phyloP scores from a whole-genome alignment of 2,797 vertebrate species.

The Eleutherodactylus coqui region DNA sequence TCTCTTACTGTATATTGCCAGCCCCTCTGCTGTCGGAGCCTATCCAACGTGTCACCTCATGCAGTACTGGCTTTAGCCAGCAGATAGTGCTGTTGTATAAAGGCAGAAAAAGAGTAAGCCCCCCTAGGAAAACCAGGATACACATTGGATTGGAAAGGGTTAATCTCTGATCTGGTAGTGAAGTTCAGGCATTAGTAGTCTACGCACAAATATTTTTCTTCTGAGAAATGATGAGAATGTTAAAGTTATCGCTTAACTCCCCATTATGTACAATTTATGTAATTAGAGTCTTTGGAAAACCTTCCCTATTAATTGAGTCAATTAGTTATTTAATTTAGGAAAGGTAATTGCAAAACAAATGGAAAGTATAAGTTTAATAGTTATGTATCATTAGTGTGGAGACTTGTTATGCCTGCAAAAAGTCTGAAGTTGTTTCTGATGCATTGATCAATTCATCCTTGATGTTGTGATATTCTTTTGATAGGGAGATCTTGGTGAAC shows the following conservation, averaged over 20 bases:
- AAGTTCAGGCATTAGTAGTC: background rate
- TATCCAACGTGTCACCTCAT: no score
- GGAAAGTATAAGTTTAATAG: background rate
- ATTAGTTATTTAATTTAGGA: background rate
- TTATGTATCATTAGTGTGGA: background rate
- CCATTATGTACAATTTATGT: background rate
- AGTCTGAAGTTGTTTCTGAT: background rate
- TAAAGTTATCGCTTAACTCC: background rate
- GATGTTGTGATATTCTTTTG: background rate
- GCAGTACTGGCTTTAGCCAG: no score
- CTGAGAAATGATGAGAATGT: background rate
- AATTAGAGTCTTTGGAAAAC: background rate
- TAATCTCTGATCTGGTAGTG: background rate
- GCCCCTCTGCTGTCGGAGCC: no score
- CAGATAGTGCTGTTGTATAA: no score
- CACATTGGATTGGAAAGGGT: no score
- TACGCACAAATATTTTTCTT: background rate
- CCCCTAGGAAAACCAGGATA: no score
- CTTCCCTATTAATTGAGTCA: background rate
- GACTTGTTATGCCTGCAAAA: background rate
- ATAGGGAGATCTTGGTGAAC: conserved; percentile 73
- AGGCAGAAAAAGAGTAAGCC: no score
- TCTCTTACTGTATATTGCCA: no score
- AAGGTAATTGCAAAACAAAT: background rate
- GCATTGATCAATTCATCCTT: background rate